Base-by-base conservation (phyloP, 2,797 vertebrate genomes). In the Sebastes variabilis region DNA sequence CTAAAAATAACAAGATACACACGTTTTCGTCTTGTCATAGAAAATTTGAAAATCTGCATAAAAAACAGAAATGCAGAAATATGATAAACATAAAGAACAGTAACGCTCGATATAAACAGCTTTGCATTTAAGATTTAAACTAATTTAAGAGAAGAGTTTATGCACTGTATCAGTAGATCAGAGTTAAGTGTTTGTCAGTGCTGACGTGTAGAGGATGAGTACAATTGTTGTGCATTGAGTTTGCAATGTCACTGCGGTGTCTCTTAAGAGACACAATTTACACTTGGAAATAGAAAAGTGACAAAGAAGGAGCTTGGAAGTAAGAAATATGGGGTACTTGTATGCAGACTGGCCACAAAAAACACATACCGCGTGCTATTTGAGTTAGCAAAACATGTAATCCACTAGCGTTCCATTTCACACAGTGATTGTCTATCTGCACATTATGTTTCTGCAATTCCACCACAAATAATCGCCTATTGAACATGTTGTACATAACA, bases 401-500 rank as follows among this genome's bases (percentile, higher is more conserved):
- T 66, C 59, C 42, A 66, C 22, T 60, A 52, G 74, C 5, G 70
- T 70, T 76, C 36, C 42, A 2, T 55, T 29, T 58, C 54, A 75
- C 60, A 16, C 62, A 56, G 12, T 38, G 25, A 72, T 46, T 52
- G 60, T 83, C 42, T 77, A 64, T 30, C n/a, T 61, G 18, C 29
- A 73, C 68, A 69, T 78, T 66, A 25, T 38, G 46, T 61, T 30
- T 78, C 64, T 71, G 42, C 66, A 30, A 49, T 36, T 73, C 29
- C 10, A 34, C 8, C 62, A 67, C 67, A 73, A 67, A 77, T 36
- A 62, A 72, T 56, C 4, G 1, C 18, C 59, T 30, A 38, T 52
- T 76, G 49, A 87, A 69, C 42, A 80, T 69, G 34, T 59, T 69
- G 16, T 22, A 67, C 36, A 74, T 36, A 64, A 42, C 16, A 30